Base-by-base conservation (phyloP, 2,797 vertebrate genomes). In the Hyperoplus lanceolatus region DNA sequence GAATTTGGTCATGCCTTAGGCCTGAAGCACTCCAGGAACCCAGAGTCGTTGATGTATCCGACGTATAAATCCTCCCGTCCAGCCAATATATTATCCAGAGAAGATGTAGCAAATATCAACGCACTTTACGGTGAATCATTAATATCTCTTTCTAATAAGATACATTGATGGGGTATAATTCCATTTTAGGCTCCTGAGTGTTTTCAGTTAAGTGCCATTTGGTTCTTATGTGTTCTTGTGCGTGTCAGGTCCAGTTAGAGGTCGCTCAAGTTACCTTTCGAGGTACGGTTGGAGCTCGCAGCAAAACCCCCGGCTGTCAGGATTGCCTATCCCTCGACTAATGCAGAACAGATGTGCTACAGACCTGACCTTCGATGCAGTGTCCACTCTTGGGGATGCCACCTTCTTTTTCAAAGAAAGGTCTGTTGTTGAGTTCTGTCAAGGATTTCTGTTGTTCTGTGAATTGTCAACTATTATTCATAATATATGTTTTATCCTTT, bases 1-100 rank as follows among this genome's bases (percentile, higher is more conserved):
- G 95, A 96, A 85, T 95, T 97, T 74, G 96, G 96, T 21, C 96
- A 97, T n/a, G 91, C 95, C 55, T 73, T 97, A 79, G 96, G 96
- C 39, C 89, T 97, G 39, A 95, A 91, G 39, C 96, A 96, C 86
- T 96, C 96, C 48, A 90, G 81, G 69, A 90, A 94, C 76, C 94
- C 94, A 5, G 73, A 90, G 15, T 96, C 95, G 1, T 85, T 96
- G 56, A 97, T 96, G 96, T 96, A 94, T 81, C 96, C 96, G 0
- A 94, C 82, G 18, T 96, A 96, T 87, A 95, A 77, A 77, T 16
- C 83, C 39, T 84, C 70, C 3, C 82, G 7, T 70, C 55, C 87
- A n/a, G 66, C 60, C 16, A 92, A 90, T 82, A 69, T 95, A 3
- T 89, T 96, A 70, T 95, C 96, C 12, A 77, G 50, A 60, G 95